Evolutionary conservation across 1,140 invertebrate genomes (phyloP).

Genomic region (Drosophila pallidifrons): DNA sequence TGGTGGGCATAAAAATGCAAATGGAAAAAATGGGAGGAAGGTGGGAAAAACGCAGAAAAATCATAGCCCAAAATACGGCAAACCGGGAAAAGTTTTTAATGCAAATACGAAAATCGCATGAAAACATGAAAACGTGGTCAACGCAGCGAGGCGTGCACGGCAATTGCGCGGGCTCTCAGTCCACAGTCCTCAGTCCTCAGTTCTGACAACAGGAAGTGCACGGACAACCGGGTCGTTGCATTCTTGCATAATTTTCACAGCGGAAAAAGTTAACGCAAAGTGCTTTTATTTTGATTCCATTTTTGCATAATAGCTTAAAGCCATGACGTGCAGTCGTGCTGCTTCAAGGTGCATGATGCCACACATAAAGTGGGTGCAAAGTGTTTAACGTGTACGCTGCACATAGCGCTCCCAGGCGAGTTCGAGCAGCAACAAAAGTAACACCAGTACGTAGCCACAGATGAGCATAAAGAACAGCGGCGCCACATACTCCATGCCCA

Average conservation of each 20-base stretch:
- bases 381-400: constrained; percentile 11
- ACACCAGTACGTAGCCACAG: constrained; percentile 62
- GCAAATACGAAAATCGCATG: constrained; percentile 76
- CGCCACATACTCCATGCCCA: constrained; percentile 81
- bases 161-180: constrained; percentile 40
- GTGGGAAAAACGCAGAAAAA: constrained; percentile 36
- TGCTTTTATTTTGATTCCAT: constrained; percentile 51
- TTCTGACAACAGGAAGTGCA: constrained; percentile 66
- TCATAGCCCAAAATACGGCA: constrained; percentile 62
- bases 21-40: constrained; percentile 47
- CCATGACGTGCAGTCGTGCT: background rate
- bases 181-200: background rate
- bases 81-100: constrained; percentile 76
- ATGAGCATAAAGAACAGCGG: constrained; percentile 78
- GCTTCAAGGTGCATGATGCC: constrained; percentile 1
- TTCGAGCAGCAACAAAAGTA: constrained; percentile 62
- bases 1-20: constrained; percentile 67
- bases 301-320: constrained; percentile 66
- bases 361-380: background rate
- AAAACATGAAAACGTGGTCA: constrained; percentile 60
- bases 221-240: constrained; percentile 41
- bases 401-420: constrained; percentile 63
- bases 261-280: constrained; percentile 73
- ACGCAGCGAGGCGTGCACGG: constrained; percentile 54
- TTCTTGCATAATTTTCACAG: constrained; percentile 69